These are phyloP conservation scores for Cosmopolites sordidus DNA, from an alignment of 2,888 invertebrate species.

Conservation along the genomic window DNA sequence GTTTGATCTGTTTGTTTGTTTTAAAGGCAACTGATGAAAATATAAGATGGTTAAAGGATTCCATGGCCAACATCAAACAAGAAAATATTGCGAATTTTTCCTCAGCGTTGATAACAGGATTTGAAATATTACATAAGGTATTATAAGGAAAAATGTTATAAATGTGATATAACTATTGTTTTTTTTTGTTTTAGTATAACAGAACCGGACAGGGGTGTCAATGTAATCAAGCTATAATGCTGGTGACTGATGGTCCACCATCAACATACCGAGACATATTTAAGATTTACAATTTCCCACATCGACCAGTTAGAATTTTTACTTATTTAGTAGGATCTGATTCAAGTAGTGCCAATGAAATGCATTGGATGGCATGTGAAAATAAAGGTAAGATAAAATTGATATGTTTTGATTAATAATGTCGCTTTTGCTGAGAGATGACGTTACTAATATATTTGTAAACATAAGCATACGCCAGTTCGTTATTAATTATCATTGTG, in stretches of 20 bases:
- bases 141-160: constrained; percentile 26
- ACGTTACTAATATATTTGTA: too few relatives aligned
- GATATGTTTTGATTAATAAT: background rate
- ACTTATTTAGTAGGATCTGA: constrained; percentile 94
- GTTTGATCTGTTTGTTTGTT: background rate
- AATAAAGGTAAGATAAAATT: constrained; percentile 92
- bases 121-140: constrained; percentile 86
- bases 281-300: constrained; percentile 83
- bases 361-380: constrained; percentile 93
- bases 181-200: constrained; percentile 59
- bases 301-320: constrained; percentile 92
- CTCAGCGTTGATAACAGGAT: constrained; percentile 85
- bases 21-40: constrained; percentile 76
- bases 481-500: too few relatives aligned
- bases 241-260: constrained; percentile 92
- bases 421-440: too few relatives aligned
- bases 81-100: constrained; percentile 87
- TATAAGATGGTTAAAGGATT: constrained; percentile 72
- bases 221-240: constrained; percentile 97
- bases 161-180: background rate
- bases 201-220: constrained; percentile 81
- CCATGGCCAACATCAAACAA: constrained; percentile 68
- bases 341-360: constrained; percentile 77
- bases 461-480: too few relatives aligned
- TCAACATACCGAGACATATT: constrained; percentile 61